A percentile compares a stretch with the other conserved stretches of the same genome.
Conservation (phyloP, 2,113 vertebrate species). For the Agapornis roseicollis region DNA sequence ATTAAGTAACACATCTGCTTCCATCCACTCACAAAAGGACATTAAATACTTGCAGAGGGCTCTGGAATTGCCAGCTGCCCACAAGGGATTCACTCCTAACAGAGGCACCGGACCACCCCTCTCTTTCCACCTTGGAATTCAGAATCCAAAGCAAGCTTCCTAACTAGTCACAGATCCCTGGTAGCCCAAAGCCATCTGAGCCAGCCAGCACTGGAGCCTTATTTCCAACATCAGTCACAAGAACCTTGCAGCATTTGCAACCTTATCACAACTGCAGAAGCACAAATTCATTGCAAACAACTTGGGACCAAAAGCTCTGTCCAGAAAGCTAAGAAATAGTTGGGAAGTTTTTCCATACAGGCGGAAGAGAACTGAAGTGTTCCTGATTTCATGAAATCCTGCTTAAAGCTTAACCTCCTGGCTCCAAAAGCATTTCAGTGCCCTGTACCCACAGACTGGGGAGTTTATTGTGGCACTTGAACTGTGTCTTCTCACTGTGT, state of each 20-base stretch:
- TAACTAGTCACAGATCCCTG: neutral
- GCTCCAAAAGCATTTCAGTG: neutral
- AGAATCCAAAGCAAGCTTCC: neutral
- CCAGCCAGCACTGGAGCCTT: neutral
- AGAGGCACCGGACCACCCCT: neutral
- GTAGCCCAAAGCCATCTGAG: neutral
- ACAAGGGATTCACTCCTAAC: accelerated
- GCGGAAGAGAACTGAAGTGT: neutral
- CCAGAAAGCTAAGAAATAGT: neutral
- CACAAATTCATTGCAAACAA: neutral
- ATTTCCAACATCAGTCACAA: neutral
- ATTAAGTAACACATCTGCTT: conserved; percentile 7
- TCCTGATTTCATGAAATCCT: neutral
- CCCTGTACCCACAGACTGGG: neutral
- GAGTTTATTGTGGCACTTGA: neutral
- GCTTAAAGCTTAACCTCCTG: neutral
- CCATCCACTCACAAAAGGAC: neutral
- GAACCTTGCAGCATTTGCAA: neutral
- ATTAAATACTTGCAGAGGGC: neutral
- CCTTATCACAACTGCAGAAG: neutral
- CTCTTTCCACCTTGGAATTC: neutral
- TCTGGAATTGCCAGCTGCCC: neutral
- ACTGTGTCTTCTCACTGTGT: neutral
- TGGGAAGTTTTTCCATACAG: neutral
- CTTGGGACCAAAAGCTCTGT: neutral